Base-by-base conservation (phyloP, 1,140 invertebrate species). In the Zaprionus capensis region DNA sequence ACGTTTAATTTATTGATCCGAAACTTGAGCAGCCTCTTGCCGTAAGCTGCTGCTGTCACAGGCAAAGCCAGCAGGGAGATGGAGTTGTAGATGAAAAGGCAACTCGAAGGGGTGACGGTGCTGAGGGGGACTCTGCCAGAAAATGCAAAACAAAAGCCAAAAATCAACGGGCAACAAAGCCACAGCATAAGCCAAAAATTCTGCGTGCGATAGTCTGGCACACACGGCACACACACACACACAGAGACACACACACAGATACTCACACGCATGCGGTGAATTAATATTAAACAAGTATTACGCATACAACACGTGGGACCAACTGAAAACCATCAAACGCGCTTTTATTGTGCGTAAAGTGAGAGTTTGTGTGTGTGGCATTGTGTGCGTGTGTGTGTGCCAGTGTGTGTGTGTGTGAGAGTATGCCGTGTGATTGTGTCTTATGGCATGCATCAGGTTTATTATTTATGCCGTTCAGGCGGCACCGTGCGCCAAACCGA, bases 401-500 rank as follows among this genome's bases (percentile, higher is more conserved):
- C 49, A 22, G 46, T 24, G 44, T 51, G 64, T 57, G 22, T 66
- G 2, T 9, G 41, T 9, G 41, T 11, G 5, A 6, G 38, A n/a
- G 38, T n/a, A 7, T 44, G 41, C 41, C 41, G 41, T 17, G 41
- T 44, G 15, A 9, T 34, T 76, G 11, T 53, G 26, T 68, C 61
- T 63, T 56, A 46, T 69, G 63, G 68, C 66, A 77, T 81, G 73
- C 74, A 65, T 71, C 57, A 68, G 71, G 65, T 82, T 82, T 82
- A 82, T 82, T 82, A 82, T 82, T 82, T 78, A 82, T 82, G 80
- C 80, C 80, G 78, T 82, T 82, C 80, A 82, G 78, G 80, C 80
- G 66, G 51, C 46, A 41, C 26, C 53, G 41, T 46, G 41, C 41
- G 41, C 41, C 41, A 46, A 46, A n/a, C 51, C 28, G 22, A 49